Evolutionary conservation across 2,888 invertebrate genomes (phyloP), one percentile per base, ranked within the genome.

Genomic region (Pristionchus entomophagus): DNA sequence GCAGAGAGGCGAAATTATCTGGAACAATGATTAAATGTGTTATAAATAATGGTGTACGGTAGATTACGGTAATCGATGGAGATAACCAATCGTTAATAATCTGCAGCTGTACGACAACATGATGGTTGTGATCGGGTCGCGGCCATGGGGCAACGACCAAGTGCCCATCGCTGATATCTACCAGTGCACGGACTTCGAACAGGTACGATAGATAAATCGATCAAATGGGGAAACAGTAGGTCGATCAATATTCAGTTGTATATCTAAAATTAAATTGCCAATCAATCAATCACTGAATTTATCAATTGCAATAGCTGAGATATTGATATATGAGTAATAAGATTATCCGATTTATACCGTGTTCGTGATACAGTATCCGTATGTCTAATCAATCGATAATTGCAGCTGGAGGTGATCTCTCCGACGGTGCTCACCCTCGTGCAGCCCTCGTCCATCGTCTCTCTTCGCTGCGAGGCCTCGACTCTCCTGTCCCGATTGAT

Each of bases 101-200:
- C 26, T 85, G 14, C 38, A 85, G 85, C 17, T 85, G 10, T 85
- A 77, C 41, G 85, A 85, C 35, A 85, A 85, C 41, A 77, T 77
- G 73, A 77, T 85, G 53, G 56, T 77, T 12, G 53, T 86, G 45
- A 51, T 73, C 56, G 86, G 88, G 8, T 81, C 65, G 49, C 38
- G 87, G 35, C 83, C 78, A 53, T 88, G 88, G 88, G 56, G 87
- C 35, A 83, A 62, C 32, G 73, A 86, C n/a, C 73, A 56, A 59
- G 87, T 84, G 12, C 73, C 78, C 22, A 78, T 88, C 10, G 86
- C 86, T 45, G 88, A 88, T 38, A 35, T 87, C 22, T 86, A 85
- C 85, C 86, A 86, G 65, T 88, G 88, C 84, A 84, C 88, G 12
- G 85, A 84, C 38, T 88, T 88, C 65, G 88, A 88, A 56, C 87